Conservation (phyloP, 2,113 vertebrate species). For the Lagenorhynchus albirostris region DNA sequence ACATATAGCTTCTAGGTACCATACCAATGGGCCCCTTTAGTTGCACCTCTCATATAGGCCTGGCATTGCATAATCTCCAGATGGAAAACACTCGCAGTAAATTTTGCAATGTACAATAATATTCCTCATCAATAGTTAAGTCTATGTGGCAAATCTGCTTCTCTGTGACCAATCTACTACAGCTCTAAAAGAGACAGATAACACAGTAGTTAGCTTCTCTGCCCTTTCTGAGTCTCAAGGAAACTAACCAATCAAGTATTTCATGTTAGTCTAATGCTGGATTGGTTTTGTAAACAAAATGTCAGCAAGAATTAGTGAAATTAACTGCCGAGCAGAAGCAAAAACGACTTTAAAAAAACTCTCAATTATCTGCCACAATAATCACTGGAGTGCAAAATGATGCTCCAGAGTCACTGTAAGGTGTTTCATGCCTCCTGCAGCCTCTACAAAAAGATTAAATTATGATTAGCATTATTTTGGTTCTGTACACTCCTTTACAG, state of each 20-base stretch:
- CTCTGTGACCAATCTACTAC: not conserved
- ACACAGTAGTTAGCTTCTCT: not conserved
- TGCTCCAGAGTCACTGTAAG: not conserved
- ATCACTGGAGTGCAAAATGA: not conserved
- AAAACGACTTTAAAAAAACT: not conserved
- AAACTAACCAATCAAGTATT: not conserved
- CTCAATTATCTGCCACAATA: not conserved
- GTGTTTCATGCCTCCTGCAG: not conserved
- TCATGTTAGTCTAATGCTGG: not conserved
- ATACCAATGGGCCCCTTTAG: not conserved
- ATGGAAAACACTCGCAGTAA: not conserved
- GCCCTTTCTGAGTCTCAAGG: not conserved
- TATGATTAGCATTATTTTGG: not conserved
- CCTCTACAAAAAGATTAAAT: not conserved
- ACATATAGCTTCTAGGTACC: not conserved
- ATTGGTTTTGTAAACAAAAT: not conserved
- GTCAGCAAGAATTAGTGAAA: slow-evolving; percentile 23
- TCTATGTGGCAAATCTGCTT: not conserved
- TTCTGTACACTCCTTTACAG: not conserved
- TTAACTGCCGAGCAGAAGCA: not conserved
- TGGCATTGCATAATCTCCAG: not conserved
- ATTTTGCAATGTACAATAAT: not conserved
- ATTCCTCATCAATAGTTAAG: not conserved
- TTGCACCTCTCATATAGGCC: not conserved
- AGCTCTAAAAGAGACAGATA: not conserved